phyloP scores from a whole-genome alignment of 1,140 invertebrate species.

The Tetramorium alpestre region DNA sequence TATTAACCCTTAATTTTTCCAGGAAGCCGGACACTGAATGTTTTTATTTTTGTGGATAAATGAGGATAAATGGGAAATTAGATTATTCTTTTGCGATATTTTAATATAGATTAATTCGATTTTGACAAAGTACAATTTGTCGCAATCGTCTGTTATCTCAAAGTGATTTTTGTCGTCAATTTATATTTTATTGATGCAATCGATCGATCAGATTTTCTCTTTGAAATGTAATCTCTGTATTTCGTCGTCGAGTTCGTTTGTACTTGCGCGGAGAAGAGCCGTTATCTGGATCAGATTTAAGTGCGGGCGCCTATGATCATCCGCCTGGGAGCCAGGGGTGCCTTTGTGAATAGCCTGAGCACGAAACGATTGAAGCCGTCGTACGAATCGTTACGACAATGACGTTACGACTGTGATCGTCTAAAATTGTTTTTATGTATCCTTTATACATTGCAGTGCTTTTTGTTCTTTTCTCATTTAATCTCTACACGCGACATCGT shows the following conservation, averaged over 20 bases:
- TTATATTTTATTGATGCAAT: background rate
- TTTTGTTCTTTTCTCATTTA: background rate
- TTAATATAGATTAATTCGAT: background rate
- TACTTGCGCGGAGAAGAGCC: slow-evolving; percentile 47
- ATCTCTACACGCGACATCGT: background rate
- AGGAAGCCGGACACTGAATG: background rate
- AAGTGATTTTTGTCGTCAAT: background rate
- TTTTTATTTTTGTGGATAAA: slow-evolving; percentile 6
- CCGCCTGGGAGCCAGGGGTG: slow-evolving; percentile 15
- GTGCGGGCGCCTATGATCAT: slow-evolving; percentile 64
- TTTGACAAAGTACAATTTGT: background rate
- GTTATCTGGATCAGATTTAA: slow-evolving; percentile 78
- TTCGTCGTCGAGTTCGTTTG: slow-evolving; percentile 61
- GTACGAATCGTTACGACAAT: slow-evolving; percentile 31
- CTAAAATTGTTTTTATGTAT: slow-evolving; percentile 21
- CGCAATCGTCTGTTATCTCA: background rate
- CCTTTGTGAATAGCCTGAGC: slow-evolving; percentile 46
- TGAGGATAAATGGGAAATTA: too few species aligned
- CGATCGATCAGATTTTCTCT: slow-evolving; percentile 64
- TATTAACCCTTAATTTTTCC: slow-evolving; percentile 15
- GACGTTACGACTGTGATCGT: slow-evolving; percentile 19
- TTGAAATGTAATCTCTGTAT: slow-evolving; percentile 64
- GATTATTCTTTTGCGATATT: background rate
- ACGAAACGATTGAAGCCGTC: slow-evolving; percentile 53
- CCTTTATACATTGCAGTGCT: background rate